These are phyloP conservation scores for Callipepla squamata DNA, from an alignment of 2,113 vertebrate species.

Conservation along the genomic window DNA sequence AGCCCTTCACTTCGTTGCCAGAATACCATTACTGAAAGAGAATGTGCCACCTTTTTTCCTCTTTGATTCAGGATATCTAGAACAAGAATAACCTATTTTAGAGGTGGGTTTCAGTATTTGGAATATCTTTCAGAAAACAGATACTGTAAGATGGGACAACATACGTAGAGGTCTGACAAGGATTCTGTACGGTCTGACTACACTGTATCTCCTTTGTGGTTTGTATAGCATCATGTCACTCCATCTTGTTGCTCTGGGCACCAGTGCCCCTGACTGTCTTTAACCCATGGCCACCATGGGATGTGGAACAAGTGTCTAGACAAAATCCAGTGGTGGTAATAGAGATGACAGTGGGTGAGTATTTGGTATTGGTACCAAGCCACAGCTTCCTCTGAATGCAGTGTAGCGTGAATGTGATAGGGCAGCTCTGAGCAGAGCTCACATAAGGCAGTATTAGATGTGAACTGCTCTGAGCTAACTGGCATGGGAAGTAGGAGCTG, in stretches of 20 bases:
- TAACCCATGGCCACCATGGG: too few species aligned
- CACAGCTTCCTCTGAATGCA: accelerated
- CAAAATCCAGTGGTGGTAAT: not conserved
- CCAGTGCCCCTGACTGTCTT: not conserved
- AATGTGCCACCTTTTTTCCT: not conserved
- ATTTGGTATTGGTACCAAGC: not conserved
- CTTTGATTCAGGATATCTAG: not conserved
- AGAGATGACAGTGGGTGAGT: accelerated
- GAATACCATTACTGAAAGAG: not conserved
- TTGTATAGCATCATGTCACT: not conserved
- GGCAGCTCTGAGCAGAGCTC: not conserved
- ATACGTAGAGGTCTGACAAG: not conserved
- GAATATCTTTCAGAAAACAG: not conserved
- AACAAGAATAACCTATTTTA: not conserved
- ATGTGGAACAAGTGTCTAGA: not conserved
- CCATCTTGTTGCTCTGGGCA: accelerated
- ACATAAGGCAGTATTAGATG: not conserved
- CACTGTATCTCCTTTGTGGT: not conserved
- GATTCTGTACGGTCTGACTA: not conserved
- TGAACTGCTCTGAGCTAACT: accelerated
- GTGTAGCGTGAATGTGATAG: accelerated
- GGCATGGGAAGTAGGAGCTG: accelerated
- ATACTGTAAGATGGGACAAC: not conserved
- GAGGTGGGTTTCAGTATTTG: not conserved
- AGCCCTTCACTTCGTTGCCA: not conserved